These are phyloP conservation scores for Atherinosoma microstoma DNA, from an alignment of 2,797 vertebrate genomes.

Conservation along the genomic window DNA sequence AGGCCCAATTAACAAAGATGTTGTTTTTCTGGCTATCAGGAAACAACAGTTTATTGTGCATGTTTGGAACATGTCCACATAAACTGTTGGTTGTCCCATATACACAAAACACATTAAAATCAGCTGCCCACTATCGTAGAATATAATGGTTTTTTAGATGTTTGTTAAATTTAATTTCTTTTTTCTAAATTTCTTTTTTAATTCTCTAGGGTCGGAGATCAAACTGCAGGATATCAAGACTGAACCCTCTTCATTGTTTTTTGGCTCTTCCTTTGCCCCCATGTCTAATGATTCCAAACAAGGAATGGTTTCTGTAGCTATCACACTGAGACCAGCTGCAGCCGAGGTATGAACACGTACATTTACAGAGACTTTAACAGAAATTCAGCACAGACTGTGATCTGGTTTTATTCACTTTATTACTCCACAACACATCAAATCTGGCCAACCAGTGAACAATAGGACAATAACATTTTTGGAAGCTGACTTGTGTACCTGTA, in stretches of 20 bases:
- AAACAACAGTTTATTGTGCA: background rate
- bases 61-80: background rate
- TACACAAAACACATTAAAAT: no score
- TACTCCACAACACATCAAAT: background rate
- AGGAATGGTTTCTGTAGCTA: conserved; percentile 96
- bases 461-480: background rate
- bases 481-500: background rate
- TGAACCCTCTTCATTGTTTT: conserved; percentile 88
- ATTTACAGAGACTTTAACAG: conserved; percentile 14
- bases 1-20: background rate
- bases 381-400: background rate
- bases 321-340: conserved; percentile 95
- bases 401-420: background rate
- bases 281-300: conserved; percentile 89
- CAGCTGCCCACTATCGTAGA: background rate
- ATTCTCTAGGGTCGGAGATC: conserved; percentile 86
- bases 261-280: conserved; percentile 88
- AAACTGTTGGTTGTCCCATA: background rate
- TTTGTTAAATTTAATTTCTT: background rate
- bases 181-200: background rate
- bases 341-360: conserved; percentile 88
- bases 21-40: background rate
- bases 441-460: background rate
- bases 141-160: background rate
- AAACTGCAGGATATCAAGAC: conserved; percentile 92